Evolutionary conservation across 2,888 invertebrate genomes (phyloP).

Genomic region (Tricholauxania praeusta): DNA sequence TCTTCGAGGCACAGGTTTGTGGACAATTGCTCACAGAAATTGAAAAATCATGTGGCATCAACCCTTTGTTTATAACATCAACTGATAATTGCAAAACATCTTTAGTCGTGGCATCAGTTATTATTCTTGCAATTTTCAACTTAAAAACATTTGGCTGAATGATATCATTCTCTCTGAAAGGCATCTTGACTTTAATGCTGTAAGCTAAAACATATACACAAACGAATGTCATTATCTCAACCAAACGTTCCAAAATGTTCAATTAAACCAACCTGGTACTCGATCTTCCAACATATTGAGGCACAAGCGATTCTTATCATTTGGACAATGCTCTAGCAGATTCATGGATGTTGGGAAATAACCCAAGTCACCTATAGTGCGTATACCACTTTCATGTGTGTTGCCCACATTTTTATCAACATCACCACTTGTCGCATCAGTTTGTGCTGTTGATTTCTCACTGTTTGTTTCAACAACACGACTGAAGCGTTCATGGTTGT

Average conservation of each 20-base stretch:
- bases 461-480: background rate
- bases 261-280: constrained; percentile 53
- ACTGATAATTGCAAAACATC: constrained; percentile 57
- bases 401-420: too few relatives aligned
- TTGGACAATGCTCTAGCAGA: constrained; percentile 52
- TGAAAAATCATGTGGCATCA: constrained; percentile 48
- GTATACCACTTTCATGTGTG: constrained; percentile 30
- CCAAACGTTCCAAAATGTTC: background rate
- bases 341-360: constrained; percentile 50
- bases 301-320: constrained; percentile 52
- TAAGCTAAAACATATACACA: constrained; percentile 48
- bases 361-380: constrained; percentile 48
- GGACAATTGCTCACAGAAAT: constrained; percentile 56
- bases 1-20: constrained; percentile 47
- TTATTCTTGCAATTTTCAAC: constrained; percentile 55
- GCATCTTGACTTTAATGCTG: constrained; percentile 58
- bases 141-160: constrained; percentile 45
- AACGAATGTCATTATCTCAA: background rate
- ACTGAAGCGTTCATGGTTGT: background rate
- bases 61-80: constrained; percentile 56
- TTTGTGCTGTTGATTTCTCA: background rate
- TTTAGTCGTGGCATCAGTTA: constrained; percentile 59
- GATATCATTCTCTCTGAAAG: constrained; percentile 58
- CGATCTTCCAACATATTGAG: constrained; percentile 57
- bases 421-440: background rate